Percentiles rank a stretch among this genome's conserved stretches.
Conservation (phyloP, 2,113 vertebrate genomes). For the Sander vitreus region DNA sequence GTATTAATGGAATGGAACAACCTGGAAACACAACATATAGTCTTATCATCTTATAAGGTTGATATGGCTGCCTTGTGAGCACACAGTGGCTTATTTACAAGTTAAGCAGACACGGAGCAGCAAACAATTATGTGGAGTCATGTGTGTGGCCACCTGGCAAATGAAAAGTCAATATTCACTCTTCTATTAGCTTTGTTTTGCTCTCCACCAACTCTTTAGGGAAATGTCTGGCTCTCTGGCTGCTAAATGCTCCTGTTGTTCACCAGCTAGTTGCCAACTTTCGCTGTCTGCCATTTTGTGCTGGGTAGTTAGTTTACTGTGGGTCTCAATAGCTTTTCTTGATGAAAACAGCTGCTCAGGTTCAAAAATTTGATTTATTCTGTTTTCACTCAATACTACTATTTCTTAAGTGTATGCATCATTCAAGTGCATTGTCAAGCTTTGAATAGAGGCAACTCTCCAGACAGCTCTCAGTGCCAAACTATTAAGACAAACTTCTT, state of each 20-base stretch:
- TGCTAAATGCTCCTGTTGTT: too few relatives aligned
- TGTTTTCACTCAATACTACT: neutral
- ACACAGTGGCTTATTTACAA: neutral
- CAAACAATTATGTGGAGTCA: neutral
- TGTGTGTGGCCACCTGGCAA: neutral
- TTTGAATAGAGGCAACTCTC: conserved; percentile 5
- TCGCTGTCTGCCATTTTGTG: neutral
- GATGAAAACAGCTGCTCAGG: too few relatives aligned
- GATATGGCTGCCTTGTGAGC: neutral
- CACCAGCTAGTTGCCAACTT: too few relatives aligned
- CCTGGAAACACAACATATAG: neutral
- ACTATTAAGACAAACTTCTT: conserved; percentile 15
- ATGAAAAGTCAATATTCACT: neutral
- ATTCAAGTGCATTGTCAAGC: neutral
- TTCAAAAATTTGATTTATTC: neutral
- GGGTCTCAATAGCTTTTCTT: too few relatives aligned
- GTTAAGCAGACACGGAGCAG: neutral
- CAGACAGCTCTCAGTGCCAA: neutral
- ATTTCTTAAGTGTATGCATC: neutral
- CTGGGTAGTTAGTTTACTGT: neutral
- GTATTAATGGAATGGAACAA: neutral
- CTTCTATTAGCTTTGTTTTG: neutral
- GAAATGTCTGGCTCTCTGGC: too few relatives aligned
- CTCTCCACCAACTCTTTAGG: neutral
- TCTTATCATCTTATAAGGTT: neutral